These are phyloP conservation scores for Amblyteles armatorius DNA, from an alignment of 2,888 invertebrate genomes.

Conservation along the genomic window DNA sequence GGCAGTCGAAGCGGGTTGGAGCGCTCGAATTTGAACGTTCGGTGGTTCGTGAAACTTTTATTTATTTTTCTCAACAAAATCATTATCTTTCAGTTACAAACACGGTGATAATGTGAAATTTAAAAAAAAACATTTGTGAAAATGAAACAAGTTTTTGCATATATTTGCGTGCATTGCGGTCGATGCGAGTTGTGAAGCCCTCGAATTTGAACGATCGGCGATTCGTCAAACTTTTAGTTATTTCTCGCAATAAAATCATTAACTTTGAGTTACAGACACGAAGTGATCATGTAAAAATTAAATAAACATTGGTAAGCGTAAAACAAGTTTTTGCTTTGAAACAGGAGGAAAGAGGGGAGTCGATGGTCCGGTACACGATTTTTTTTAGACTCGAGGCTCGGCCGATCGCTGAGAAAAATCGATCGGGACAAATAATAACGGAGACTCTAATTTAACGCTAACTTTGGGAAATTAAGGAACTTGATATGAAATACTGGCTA, in stretches of 20 bases:
- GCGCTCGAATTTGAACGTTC: slow-evolving; percentile 24
- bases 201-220: slow-evolving; percentile 8
- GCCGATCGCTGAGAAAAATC: not conserved
- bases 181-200: not conserved
- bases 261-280: slow-evolving; percentile 5
- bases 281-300: slow-evolving; percentile 16
- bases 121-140: not conserved
- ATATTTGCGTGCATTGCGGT: too few relatives aligned
- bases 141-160: not conserved
- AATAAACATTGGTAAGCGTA: not conserved
- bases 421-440: not conserved
- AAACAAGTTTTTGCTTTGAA: not conserved
- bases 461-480: slow-evolving; percentile 7
- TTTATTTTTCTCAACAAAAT: not conserved
- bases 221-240: not conserved
- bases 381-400: not conserved
- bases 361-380: not conserved
- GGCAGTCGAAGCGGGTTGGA: not conserved
- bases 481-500: slow-evolving; percentile 7
- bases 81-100: not conserved
- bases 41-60: not conserved
- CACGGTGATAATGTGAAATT: not conserved
- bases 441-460: not conserved
- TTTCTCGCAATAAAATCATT: not conserved
- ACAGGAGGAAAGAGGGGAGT: not conserved